Evolutionary conservation across 2,888 invertebrate species (phyloP), one percentile per base, ranked within the genome.

Genomic region (Synergus japonicus): DNA sequence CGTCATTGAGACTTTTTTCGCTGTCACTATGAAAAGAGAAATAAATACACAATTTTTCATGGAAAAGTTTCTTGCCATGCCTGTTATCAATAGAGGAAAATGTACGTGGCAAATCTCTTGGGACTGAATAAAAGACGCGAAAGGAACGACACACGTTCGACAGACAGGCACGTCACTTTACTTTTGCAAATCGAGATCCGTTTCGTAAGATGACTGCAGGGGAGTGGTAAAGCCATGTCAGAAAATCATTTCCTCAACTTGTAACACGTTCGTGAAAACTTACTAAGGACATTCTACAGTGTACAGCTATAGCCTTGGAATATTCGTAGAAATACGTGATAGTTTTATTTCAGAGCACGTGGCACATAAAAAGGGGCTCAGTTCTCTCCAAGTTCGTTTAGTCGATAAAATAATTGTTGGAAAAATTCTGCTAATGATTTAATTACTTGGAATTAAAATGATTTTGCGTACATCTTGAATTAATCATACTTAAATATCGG

Each of bases 171-270:
- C 69, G 69, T 54, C 69, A 73, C 37, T 41, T 73, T 73, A 46
- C 54, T 49, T 37, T 73, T 54, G 54, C 29, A 22, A 54, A 49
- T 73, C 49, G 37, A 73, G 37, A 54, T 73, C n/a, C 49, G n/a
- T 67, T 66, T 66, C n/a, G 41, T 22, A 69, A 29, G 46, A 22
- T 29, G 49, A 49, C 49, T 29, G 49, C 73, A 15, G 13, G 22
- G 15, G 22, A 37, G 13, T 69, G 49, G 54, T n/a, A 37, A 73
- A 73, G 37, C 15, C 9, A 73, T 54, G 54, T 41, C 54, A 54
- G 54, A 73, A 54, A 73, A 73, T 73, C 10, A 37, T 73, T 73
- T 73, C 49, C 73, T 73, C 9, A 37, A 54, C 29, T 73, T 73
- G 54, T 37, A 54, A 37, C 46, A 54, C 73, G n/a, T 54, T 73